Base-by-base conservation (phyloP, 1,140 invertebrate genomes). In the Bombus polaris region DNA sequence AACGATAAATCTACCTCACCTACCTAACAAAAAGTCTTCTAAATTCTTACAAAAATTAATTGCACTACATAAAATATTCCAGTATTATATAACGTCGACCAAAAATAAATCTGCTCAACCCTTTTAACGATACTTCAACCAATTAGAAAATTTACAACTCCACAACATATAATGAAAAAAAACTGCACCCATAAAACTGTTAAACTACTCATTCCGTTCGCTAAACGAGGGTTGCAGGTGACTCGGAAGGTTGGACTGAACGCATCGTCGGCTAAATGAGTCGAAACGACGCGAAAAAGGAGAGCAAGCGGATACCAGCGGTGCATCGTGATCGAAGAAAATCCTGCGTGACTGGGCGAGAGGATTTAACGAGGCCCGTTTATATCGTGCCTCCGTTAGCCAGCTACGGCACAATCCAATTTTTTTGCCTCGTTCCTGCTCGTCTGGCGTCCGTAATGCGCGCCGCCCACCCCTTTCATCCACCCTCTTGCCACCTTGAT, bases 351-450 rank as follows among this genome's bases (percentile, higher is more conserved):
- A 87, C 89, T 90, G 81, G 78, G 86, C 79, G 88, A 89, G 86
- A 90, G 86, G 89, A 90, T 90, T 90, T 90, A 90, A 90, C 88
- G 89, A 90, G 83, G 39, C 79, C 87, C 89, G 83, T 86, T 90
- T 88, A 88, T 88, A 89, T 87, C 83, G 89, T 66, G 83, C 78
- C 88, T 70, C 72, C 81, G 89, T 88, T 81, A 90, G 79, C 81
- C 28, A 68, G 47, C 68, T 65, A 71, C 77, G 65, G 85, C 75
- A 82, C 83, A 81, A 90, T 90, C 89, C 86, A 90, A 90, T 91
- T 87, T 91, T 90, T 91, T 89, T 53, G 80, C 28, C 71, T 66
- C 79, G 8, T 68, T 28, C 12, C 59, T 25, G 42, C 68, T 57
- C 39, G 37, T 32, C 59, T 28, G 71, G 76, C 73, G 79, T 72